phyloP scores from a whole-genome alignment of 2,113 vertebrate species.

The Coturnix japonica region DNA sequence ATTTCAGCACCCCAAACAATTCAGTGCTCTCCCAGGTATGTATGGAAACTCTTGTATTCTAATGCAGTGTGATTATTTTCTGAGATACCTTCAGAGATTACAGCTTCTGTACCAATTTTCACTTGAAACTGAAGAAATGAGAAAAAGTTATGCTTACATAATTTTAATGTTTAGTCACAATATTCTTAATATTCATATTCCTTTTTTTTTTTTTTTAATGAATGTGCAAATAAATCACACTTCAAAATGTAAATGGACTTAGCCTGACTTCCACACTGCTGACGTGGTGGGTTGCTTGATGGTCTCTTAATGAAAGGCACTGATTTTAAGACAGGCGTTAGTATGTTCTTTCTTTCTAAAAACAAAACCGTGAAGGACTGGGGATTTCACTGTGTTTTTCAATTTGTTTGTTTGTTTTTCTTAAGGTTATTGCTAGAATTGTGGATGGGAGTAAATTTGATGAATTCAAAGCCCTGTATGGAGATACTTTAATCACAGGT shows the following conservation, averaged over 20 bases:
- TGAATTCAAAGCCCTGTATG: constrained; percentile 98
- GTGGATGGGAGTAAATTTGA: constrained; percentile 97
- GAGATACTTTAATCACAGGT: constrained; percentile 97
- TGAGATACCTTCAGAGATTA: neutral
- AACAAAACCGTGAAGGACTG: neutral
- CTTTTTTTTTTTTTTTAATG: neutral
- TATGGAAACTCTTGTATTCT: neutral
- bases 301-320: neutral
- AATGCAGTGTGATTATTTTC: neutral
- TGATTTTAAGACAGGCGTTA: neutral
- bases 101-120: neutral
- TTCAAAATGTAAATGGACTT: neutral
- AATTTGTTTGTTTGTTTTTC: constrained; percentile 27
- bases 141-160: neutral
- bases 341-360: neutral
- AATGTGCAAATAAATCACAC: neutral
- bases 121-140: neutral
- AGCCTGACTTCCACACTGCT: neutral
- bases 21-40: accelerated
- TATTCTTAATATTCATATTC: neutral
- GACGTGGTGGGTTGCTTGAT: neutral
- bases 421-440: constrained; percentile 94
- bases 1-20: neutral
- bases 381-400: neutral
- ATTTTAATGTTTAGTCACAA: neutral